phyloP scores from a whole-genome alignment of 1,140 invertebrate species.

The Acyrthosiphon pisum region DNA sequence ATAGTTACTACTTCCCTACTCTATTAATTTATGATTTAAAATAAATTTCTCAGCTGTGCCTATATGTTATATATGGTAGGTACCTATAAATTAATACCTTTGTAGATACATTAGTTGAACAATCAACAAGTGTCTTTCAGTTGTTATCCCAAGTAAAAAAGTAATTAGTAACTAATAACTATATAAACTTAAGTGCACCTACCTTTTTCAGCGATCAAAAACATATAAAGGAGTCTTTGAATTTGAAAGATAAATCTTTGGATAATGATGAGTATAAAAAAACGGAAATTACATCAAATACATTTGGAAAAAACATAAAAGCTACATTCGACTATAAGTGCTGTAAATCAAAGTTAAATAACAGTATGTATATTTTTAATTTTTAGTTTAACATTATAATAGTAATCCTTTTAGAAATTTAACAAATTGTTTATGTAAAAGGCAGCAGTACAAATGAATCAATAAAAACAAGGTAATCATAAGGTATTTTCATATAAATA shows the following conservation, averaged over 20 bases:
- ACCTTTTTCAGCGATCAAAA: neutral
- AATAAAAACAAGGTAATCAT: slow-evolving; percentile 36
- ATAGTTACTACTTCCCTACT: neutral
- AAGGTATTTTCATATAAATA: neutral
- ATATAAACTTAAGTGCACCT: neutral
- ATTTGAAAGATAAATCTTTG: neutral
- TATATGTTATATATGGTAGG: neutral
- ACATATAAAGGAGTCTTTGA: neutral
- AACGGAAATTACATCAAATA: neutral
- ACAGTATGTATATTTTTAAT: slow-evolving; percentile 28
- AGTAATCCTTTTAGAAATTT: neutral
- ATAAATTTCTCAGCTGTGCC: neutral
- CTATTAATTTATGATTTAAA: neutral
- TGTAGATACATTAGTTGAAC: neutral
- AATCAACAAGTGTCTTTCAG: neutral
- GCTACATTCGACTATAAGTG: neutral
- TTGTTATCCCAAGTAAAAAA: neutral
- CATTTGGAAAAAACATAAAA: slow-evolving; percentile 23
- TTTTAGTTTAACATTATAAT: neutral
- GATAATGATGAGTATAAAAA: neutral
- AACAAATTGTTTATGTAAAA: slow-evolving; percentile 46
- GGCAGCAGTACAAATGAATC: neutral
- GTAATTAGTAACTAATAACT: neutral
- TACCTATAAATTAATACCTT: no score
- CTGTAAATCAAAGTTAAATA: slow-evolving; percentile 12